Evolutionary conservation across 2,797 vertebrate species (phyloP).

Genomic region (Halcyon smyrnensis): DNA sequence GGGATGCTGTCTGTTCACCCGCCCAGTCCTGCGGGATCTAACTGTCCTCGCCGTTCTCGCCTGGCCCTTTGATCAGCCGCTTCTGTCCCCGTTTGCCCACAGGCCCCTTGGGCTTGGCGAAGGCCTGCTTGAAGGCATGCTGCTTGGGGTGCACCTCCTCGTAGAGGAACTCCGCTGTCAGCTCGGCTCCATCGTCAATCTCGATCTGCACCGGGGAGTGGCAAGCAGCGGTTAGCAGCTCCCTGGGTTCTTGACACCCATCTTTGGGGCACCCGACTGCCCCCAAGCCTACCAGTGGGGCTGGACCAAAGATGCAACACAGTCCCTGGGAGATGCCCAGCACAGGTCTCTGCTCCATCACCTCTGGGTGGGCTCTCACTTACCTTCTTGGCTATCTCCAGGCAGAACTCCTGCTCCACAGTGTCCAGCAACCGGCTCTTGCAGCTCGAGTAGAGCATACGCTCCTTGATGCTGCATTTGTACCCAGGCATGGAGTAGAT

Average conservation of each 20-base stretch:
- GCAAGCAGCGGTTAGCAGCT: neutral
- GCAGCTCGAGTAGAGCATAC: constrained; percentile 99
- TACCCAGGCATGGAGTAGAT: constrained; percentile 99
- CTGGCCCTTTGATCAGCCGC: constrained; percentile 91
- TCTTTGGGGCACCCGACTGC: neutral
- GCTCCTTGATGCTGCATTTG: constrained; percentile 97
- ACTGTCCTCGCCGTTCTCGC: constrained; percentile 92
- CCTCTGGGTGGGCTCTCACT: neutral
- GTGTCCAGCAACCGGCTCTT: constrained; percentile 96
- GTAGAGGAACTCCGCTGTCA: constrained; percentile 95
- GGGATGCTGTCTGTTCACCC: constrained; percentile 38
- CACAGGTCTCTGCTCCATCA: neutral
- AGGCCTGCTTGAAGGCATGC: constrained; percentile 94
- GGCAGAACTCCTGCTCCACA: constrained; percentile 91
- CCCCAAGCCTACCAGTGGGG: accelerated
- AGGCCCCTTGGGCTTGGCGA: constrained; percentile 94
- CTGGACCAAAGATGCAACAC: neutral
- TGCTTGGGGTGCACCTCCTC: constrained; percentile 98
- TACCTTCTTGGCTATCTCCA: constrained; percentile 97
- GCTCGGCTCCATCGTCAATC: constrained; percentile 91
- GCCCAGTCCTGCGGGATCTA: constrained; percentile 72
- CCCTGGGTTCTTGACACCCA: neutral
- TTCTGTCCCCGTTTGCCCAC: constrained; percentile 96
- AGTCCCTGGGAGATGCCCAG: neutral
- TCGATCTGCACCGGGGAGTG: constrained; percentile 83